phyloP scores from a whole-genome alignment of 2,888 invertebrate species.

The Brenthis daphne region DNA sequence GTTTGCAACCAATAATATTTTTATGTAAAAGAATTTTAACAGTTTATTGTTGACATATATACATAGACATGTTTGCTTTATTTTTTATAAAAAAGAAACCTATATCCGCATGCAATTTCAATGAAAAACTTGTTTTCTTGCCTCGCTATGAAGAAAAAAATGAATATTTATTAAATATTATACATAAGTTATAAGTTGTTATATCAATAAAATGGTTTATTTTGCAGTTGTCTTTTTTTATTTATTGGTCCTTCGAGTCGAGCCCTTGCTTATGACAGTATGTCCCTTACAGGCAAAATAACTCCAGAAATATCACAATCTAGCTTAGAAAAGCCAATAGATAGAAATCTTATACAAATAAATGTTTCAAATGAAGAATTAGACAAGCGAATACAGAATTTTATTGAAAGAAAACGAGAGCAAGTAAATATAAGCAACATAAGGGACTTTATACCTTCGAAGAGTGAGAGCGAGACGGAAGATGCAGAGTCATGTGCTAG shows the following conservation, averaged over 20 bases:
- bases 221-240: conserved; percentile 18
- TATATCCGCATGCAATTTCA: no score
- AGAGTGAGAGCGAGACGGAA: conserved; percentile 57
- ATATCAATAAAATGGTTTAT: conserved; percentile 33
- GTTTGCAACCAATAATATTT: neutral
- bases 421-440: conserved; percentile 88
- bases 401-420: conserved; percentile 88
- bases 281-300: conserved; percentile 30
- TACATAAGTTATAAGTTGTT: conserved; percentile 31
- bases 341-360: conserved; percentile 84
- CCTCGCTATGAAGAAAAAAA: neutral
- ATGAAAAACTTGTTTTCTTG: no score
- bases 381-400: conserved; percentile 86
- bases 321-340: conserved; percentile 44
- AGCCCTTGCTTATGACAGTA: conserved; percentile 1
- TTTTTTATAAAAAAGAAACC: no score
- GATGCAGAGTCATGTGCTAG: conserved; percentile 87
- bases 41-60: no score
- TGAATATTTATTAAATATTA: conserved; percentile 24
- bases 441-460: conserved; percentile 86
- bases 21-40: no score
- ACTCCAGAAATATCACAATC: conserved; percentile 15
- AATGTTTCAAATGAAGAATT: conserved; percentile 85
- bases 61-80: no score
- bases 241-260: no score